These are phyloP conservation scores for Salmo trutta DNA, from an alignment of 2,797 vertebrate genomes.

Conservation along the genomic window DNA sequence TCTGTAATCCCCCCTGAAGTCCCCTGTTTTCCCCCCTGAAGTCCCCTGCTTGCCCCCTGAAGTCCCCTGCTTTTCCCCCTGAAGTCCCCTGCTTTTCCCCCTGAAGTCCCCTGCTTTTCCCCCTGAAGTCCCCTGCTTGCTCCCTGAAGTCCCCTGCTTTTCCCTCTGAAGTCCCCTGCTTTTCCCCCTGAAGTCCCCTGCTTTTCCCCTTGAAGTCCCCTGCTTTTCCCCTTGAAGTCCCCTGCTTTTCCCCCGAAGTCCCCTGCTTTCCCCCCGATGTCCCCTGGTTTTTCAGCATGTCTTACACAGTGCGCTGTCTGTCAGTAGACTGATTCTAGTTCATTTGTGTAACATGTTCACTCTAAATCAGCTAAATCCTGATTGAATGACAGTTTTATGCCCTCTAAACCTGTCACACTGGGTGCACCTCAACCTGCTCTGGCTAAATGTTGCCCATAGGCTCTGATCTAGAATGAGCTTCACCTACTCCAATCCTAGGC, in stretches of 20 bases:
- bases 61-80: neutral
- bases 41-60: neutral
- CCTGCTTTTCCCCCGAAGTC: too few relatives aligned
- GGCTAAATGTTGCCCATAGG: neutral
- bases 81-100: too few relatives aligned
- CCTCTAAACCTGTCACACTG: slow-evolving; percentile 56
- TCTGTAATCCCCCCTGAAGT: too few relatives aligned
- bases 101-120: too few relatives aligned
- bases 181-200: neutral
- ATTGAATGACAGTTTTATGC: slow-evolving; percentile 74
- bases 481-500: neutral
- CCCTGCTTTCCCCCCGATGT: neutral
- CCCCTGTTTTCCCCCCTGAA: too few relatives aligned
- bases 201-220: too few relatives aligned
- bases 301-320: slow-evolving; percentile 54
- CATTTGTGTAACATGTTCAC: slow-evolving; percentile 79
- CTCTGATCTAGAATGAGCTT: neutral
- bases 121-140: too few relatives aligned
- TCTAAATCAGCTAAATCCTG: slow-evolving; percentile 55
- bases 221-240: too few relatives aligned
- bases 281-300: too few relatives aligned
- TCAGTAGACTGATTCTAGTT: slow-evolving; percentile 77
- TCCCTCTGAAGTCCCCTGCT: neutral
- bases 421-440: slow-evolving; percentile 7
- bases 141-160: neutral